These are phyloP conservation scores for Serinus canaria DNA, from an alignment of 2,113 vertebrate genomes.

Conservation along the genomic window DNA sequence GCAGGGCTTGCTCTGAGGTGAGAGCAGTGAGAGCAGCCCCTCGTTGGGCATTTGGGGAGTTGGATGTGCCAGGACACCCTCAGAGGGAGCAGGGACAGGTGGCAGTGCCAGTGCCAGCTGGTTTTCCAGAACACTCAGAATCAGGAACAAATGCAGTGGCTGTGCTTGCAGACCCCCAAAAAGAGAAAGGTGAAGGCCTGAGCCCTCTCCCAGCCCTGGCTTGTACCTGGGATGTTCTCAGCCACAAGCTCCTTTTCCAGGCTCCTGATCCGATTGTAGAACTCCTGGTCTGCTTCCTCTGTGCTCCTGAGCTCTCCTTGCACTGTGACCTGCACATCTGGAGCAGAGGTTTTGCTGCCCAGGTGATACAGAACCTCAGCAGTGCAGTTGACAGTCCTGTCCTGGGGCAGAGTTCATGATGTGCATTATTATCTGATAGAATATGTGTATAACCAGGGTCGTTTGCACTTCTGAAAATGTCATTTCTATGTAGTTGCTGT, in stretches of 20 bases:
- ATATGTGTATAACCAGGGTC: accelerated
- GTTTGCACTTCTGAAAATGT: not conserved
- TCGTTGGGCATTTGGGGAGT: accelerated
- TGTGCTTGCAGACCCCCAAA: not conserved
- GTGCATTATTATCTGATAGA: not conserved
- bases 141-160: not conserved
- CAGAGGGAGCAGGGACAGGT: not conserved
- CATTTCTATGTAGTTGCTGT: not conserved
- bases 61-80: not conserved
- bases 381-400: constrained; percentile 67
- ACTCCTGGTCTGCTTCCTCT: constrained; percentile 73
- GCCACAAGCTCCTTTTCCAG: constrained; percentile 68
- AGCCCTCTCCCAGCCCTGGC: not conserved
- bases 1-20: not conserved
- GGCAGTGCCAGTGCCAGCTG: not conserved
- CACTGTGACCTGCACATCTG: constrained; percentile 77
- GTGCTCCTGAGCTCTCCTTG: constrained; percentile 73
- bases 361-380: constrained; percentile 83
- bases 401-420: constrained; percentile 45
- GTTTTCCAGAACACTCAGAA: not conserved
- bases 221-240: constrained; percentile 85
- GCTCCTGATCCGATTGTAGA: constrained; percentile 78
- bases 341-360: constrained; percentile 40
- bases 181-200: not conserved
- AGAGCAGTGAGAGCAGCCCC: not conserved